Percentiles rank a stretch among this genome's conserved stretches.
Evolutionary conservation across 2,113 vertebrate species (phyloP).

Genomic region (Atractosteus spatula): DNA sequence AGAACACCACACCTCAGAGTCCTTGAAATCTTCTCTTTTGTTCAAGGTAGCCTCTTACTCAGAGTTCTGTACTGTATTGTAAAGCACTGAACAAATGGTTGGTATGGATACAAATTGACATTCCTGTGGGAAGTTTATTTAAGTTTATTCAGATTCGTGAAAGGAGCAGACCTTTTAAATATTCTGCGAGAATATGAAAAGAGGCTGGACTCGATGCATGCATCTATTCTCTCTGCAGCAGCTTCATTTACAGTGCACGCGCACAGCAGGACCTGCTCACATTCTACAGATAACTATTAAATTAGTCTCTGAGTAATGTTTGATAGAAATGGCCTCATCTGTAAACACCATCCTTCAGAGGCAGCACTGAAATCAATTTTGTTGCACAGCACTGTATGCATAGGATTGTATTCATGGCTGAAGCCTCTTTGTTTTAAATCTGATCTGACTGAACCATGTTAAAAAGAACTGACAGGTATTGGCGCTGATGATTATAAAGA

Average conservation of each 20-base stretch:
- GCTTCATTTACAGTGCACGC: slow-evolving; percentile 2
- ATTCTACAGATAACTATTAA: slow-evolving; percentile 5
- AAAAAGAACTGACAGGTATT: slow-evolving; percentile 2
- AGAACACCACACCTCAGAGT: not conserved
- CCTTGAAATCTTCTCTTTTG: too few relatives aligned
- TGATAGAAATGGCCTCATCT: not conserved
- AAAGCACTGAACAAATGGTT: too few relatives aligned
- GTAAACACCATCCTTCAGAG: slow-evolving; percentile 3
- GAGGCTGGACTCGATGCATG: not conserved
- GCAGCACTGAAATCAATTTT: slow-evolving; percentile 5
- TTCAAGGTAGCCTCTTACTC: too few relatives aligned
- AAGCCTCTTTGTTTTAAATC: not conserved
- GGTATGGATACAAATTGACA: too few relatives aligned
- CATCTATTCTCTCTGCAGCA: not conserved
- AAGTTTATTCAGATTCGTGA: too few relatives aligned
- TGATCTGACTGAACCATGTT: slow-evolving; percentile 10
- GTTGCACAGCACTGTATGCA: not conserved
- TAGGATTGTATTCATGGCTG: not conserved
- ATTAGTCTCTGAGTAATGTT: slow-evolving; percentile 19
- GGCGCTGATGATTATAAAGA: not conserved
- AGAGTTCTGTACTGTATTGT: too few relatives aligned
- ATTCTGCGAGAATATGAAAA: too few relatives aligned
- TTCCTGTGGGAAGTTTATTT: too few relatives aligned
- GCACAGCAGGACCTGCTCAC: not conserved
- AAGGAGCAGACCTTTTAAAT: too few relatives aligned